phyloP scores from a whole-genome alignment of 1,140 invertebrate species.

The Orius insidiosus region DNA sequence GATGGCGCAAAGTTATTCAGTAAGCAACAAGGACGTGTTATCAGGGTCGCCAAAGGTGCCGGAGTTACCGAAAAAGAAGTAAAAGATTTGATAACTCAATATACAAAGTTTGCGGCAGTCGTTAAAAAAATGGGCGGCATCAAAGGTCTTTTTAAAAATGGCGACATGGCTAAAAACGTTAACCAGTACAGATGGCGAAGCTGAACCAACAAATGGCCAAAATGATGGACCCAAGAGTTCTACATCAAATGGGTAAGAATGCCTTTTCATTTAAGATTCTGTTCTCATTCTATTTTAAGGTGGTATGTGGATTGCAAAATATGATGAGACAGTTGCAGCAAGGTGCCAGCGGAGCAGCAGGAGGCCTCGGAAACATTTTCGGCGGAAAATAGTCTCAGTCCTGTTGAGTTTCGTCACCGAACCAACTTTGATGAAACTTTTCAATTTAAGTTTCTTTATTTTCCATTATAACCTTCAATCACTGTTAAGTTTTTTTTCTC shows the following conservation, averaged over 20 bases:
- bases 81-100: slow-evolving; percentile 92
- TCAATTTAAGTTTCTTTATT: too few relatives aligned
- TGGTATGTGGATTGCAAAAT: slow-evolving; percentile 89
- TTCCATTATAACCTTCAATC: too few relatives aligned
- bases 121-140: slow-evolving; percentile 99
- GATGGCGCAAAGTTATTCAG: slow-evolving; percentile 96
- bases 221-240: slow-evolving; percentile 97
- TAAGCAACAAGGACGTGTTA: slow-evolving; percentile 71
- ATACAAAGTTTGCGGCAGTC: slow-evolving; percentile 98
- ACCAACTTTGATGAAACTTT: too few relatives aligned
- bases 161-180: slow-evolving; percentile 97
- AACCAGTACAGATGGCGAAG: slow-evolving; percentile 98
- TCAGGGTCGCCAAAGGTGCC: slow-evolving; percentile 83
- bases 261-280: not conserved
- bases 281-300: slow-evolving; percentile 30
- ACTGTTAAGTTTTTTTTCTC: too few relatives aligned
- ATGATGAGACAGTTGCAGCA: slow-evolving; percentile 97
- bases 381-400: slow-evolving; percentile 31
- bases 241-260: slow-evolving; percentile 74
- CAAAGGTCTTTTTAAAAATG: slow-evolving; percentile 95
- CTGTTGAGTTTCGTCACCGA: too few relatives aligned
- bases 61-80: slow-evolving; percentile 93
- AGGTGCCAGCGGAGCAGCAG: slow-evolving; percentile 45
- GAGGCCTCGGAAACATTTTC: slow-evolving; percentile 59
- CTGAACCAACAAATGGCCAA: slow-evolving; percentile 99